Percentiles rank a stretch among this genome's conserved stretches.
These are phyloP conservation scores for Choloepus didactylus DNA, from an alignment of 2,797 vertebrate genomes.

Conservation along the genomic window DNA sequence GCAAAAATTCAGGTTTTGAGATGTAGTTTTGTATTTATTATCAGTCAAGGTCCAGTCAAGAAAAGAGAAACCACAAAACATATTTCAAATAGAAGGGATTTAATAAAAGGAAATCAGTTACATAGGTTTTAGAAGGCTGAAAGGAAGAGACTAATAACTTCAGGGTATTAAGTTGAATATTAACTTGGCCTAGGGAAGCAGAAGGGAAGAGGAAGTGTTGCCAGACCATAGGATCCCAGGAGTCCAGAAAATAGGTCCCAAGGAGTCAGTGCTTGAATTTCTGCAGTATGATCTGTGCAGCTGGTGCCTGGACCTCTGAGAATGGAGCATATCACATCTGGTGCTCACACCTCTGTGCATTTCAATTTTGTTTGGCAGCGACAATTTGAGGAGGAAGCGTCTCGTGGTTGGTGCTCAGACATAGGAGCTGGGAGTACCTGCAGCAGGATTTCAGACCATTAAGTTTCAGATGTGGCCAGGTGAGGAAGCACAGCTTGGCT, in stretches of 20 bases:
- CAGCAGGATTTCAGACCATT: background rate
- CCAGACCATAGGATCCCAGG: too few relatives aligned
- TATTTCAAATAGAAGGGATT: background rate
- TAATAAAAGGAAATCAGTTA: background rate
- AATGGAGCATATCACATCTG: too few relatives aligned
- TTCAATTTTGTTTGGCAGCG: too few relatives aligned
- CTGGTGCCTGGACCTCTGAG: background rate
- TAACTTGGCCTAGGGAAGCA: too few relatives aligned
- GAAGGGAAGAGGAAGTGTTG: background rate
- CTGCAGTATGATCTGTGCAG: background rate
- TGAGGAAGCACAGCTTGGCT: too few relatives aligned
- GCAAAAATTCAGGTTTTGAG: background rate
- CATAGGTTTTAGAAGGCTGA: background rate
- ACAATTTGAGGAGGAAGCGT: background rate
- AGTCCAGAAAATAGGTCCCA: too few relatives aligned
- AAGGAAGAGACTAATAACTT: background rate
- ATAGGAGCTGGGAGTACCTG: background rate
- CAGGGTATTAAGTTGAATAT: too few relatives aligned
- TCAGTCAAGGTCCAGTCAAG: background rate
- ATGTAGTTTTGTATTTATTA: background rate
- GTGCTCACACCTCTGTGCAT: too few relatives aligned
- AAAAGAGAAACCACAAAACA: background rate
- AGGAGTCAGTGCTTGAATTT: background rate
- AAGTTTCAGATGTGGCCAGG: too few relatives aligned
- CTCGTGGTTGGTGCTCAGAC: too few relatives aligned